phyloP scores from a whole-genome alignment of 2,888 invertebrate genomes.

The Caenorhabditis zanzibari region DNA sequence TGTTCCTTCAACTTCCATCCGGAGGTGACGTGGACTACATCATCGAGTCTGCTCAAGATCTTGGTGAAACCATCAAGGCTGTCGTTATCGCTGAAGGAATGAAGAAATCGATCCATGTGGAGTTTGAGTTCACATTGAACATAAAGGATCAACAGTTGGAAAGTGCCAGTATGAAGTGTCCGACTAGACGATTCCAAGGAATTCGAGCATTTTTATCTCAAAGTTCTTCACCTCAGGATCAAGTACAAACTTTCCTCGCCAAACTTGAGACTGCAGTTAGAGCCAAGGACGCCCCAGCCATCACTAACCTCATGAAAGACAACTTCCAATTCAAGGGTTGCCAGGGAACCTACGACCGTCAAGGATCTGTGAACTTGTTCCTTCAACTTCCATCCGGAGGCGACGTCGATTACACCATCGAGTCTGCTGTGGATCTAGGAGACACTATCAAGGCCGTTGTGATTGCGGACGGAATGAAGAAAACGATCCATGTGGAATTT shows the following conservation, averaged over 20 bases:
- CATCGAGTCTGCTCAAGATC: neutral
- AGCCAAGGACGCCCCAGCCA: neutral
- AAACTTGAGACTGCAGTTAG: neutral
- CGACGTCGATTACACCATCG: neutral
- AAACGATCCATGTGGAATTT: neutral
- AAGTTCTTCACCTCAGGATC: too few species aligned
- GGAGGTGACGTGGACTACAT: neutral
- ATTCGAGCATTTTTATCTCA: neutral
- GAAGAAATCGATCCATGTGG: too few species aligned
- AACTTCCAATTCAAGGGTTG: neutral
- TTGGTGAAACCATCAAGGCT: neutral
- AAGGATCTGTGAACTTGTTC: neutral
- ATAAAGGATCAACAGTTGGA: constrained; percentile 12
- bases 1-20: neutral
- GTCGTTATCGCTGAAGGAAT: neutral
- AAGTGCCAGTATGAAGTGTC: neutral
- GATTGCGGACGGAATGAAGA: neutral
- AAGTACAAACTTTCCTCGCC: neutral
- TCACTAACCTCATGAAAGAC: neutral
- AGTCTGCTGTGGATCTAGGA: neutral
- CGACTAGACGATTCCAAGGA: neutral
- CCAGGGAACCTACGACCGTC: neutral
- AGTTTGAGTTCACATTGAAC: constrained; percentile 10
- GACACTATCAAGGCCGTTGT: neutral
- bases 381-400: neutral